These are phyloP conservation scores for Dasypogon diadema DNA, from an alignment of 2,888 invertebrate genomes.

Conservation along the genomic window DNA sequence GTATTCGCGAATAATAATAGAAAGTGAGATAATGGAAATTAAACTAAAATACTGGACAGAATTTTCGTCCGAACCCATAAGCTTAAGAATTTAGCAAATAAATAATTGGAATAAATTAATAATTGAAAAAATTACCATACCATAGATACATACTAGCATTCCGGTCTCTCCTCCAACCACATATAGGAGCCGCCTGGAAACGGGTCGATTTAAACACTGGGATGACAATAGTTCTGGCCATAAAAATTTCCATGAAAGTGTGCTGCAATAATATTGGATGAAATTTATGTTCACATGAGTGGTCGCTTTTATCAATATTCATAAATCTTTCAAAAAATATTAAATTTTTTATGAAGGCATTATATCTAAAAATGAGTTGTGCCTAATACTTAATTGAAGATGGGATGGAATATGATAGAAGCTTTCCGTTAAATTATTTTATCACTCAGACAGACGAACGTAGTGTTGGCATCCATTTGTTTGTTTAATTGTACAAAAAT, in stretches of 20 bases:
- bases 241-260: constrained; percentile 38
- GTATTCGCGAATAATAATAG: no score
- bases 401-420: no score
- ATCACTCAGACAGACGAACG: no score
- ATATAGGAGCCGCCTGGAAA: not conserved
- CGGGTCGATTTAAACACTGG: not conserved
- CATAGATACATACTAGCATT: not conserved
- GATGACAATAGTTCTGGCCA: constrained; percentile 4
- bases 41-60: not conserved
- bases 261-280: not conserved
- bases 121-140: not conserved
- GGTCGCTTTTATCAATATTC: constrained; percentile 25
- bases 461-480: no score
- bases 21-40: not conserved
- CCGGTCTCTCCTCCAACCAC: not conserved
- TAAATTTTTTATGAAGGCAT: constrained; percentile 15
- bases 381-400: not conserved
- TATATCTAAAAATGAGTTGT: not conserved
- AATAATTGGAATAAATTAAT: not conserved
- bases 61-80: not conserved
- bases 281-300: constrained; percentile 11
- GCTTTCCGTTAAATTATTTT: no score
- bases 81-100: not conserved
- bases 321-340: constrained; percentile 9
- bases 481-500: no score